These are phyloP conservation scores for Podarcis raffonei DNA, from an alignment of 2,113 vertebrate genomes.

Conservation along the genomic window DNA sequence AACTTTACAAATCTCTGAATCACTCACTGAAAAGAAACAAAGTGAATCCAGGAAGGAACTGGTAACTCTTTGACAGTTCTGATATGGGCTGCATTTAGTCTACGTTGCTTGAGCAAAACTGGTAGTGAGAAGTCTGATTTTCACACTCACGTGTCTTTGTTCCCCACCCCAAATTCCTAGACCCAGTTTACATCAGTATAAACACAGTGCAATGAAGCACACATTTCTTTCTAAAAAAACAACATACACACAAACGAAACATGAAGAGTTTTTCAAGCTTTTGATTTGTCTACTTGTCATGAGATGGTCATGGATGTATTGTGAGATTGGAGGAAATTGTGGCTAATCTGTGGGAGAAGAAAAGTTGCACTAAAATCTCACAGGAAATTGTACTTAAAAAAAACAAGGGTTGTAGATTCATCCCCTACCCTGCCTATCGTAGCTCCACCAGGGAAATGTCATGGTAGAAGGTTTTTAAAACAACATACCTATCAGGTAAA, in stretches of 20 bases:
- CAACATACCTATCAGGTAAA: not conserved
- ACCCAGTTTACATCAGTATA: constrained; percentile 23
- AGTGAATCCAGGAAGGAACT: constrained; percentile 29
- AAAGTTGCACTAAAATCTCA: constrained; percentile 16
- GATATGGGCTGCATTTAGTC: constrained; percentile 11
- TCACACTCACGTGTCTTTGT: not conserved
- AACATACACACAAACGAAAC: not conserved
- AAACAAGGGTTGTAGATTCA: not conserved
- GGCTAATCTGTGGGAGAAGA: not conserved
- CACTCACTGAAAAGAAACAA: constrained; percentile 32
- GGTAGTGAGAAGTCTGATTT: not conserved
- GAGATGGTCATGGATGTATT: constrained; percentile 13
- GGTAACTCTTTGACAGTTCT: constrained; percentile 20
- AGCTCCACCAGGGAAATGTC: not conserved
- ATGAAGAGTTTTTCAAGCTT: not conserved
- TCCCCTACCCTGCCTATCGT: not conserved
- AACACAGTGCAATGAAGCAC: not conserved
- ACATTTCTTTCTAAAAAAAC: constrained; percentile 13
- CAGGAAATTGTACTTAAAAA: not conserved
- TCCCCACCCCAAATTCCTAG: not conserved
- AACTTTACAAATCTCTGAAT: not conserved
- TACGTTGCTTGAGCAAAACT: not conserved
- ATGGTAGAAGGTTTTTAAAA: not conserved
- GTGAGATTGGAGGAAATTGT: constrained; percentile 32
- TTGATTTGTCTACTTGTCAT: constrained; percentile 34